Base-by-base conservation (phyloP, 2,797 vertebrate genomes). In the Urocyon cinereoargenteus region DNA sequence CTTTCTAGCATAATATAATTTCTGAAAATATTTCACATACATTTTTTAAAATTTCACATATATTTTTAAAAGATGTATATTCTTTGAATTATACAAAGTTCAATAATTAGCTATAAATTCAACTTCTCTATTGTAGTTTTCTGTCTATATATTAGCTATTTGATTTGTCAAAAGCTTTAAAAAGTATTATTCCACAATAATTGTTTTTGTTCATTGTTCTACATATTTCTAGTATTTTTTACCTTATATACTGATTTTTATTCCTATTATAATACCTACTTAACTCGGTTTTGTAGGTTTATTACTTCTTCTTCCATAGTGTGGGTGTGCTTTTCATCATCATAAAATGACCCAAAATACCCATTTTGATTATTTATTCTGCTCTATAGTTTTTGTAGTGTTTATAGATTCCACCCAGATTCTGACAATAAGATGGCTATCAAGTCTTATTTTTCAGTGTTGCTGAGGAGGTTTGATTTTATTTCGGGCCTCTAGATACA, bases 51-150 rank as follows among this genome's bases (percentile, higher is more conserved):
- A 92, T 62, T 82, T 89, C 34, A 82, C 7, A 64, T 12, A 36
- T n/a, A 61, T 45, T 73, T 86, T 89, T 26, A 53, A 85, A 90
- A 31, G 28, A 87, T 40, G 34, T n/a, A 0, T 94, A 31, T 19
- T 75, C 66, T 82, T 59, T 16, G 28, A 88, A 86, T 81, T 81
- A 57, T 49, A 86, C 19, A 51, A 93, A 90, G 10, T 91, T 64
- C 62, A 86, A 34, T 21, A 83, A 66, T 81, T 86, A 91, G n/a
- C 40, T 86, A 24, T 89, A 91, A 94, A 75, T 81, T 92, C 66
- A 81, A 78, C 15, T 91, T 36, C 59, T 75, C 57, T 64, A 66
- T 55, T 89, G 55, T 62, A 82, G 86, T 68, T 82, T 82, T 66
- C 19, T 68, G 2, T 77, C 12, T 82, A 15, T n/a, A 11, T 86